A percentile compares a stretch with the other conserved stretches of the same genome.
Evolutionary conservation across 2,797 vertebrate species (phyloP).

Genomic region (Gouania willdenowi): DNA sequence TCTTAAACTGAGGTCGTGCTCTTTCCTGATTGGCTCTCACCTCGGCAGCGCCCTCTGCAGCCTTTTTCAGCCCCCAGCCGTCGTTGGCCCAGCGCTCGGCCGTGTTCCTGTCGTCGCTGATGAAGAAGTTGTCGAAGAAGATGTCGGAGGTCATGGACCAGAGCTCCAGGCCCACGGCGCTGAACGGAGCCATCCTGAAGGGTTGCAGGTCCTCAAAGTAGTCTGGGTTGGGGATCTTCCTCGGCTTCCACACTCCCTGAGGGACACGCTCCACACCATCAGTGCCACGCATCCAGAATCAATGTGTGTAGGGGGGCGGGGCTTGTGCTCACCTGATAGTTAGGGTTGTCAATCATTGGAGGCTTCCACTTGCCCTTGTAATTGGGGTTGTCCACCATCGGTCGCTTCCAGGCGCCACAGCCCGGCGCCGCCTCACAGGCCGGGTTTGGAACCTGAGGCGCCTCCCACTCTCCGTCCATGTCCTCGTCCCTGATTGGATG

Average conservation of each 20-base stretch:
- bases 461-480: conserved; percentile 99
- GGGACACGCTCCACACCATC: neutral
- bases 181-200: conserved; percentile 91
- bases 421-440: conserved; percentile 90
- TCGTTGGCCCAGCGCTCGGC: conserved; percentile 90
- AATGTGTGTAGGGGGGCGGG: neutral
- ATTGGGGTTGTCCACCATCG: conserved; percentile 91
- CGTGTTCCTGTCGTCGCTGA: conserved; percentile 83
- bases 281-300: too few species aligned
- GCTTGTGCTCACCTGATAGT: conserved; percentile 84
- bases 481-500: conserved; percentile 99
- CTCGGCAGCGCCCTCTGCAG: conserved; percentile 93
- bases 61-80: conserved; percentile 95
- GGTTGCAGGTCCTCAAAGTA: conserved; percentile 96
- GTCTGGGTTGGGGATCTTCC: conserved; percentile 91
- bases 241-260: conserved; percentile 96
- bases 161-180: conserved; percentile 91
- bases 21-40: too few species aligned
- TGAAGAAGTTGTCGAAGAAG: conserved; percentile 97
- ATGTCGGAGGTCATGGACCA: conserved; percentile 99
- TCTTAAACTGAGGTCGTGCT: too few species aligned
- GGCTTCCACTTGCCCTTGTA: conserved; percentile 99
- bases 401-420: conserved; percentile 90
- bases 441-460: conserved; percentile 93
- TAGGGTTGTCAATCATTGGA: conserved; percentile 96